Evolutionary conservation across 2,113 vertebrate species (phyloP).

Genomic region (Bufo gargarizans): DNA sequence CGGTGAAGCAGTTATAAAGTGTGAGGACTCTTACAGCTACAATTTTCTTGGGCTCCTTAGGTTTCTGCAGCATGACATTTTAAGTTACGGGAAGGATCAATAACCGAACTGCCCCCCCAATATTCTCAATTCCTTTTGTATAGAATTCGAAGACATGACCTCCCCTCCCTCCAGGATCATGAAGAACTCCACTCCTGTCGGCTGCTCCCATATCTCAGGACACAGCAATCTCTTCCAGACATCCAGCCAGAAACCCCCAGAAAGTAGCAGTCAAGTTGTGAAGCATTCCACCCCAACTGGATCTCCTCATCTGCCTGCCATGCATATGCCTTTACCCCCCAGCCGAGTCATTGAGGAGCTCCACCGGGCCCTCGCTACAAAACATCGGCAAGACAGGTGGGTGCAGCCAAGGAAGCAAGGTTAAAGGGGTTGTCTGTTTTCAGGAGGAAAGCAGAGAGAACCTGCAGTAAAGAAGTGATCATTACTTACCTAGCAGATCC

Average conservation of each 20-base stretch:
- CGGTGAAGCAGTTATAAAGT: too few relatives aligned
- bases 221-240: slow-evolving; percentile 73
- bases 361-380: slow-evolving; percentile 90
- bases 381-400: slow-evolving; percentile 95
- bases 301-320: slow-evolving; percentile 83
- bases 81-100: background rate
- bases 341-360: slow-evolving; percentile 97
- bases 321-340: slow-evolving; percentile 87
- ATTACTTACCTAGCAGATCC: too few relatives aligned
- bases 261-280: slow-evolving; percentile 63
- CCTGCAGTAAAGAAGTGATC: too few relatives aligned
- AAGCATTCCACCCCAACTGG: slow-evolving; percentile 84
- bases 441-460: too few relatives aligned
- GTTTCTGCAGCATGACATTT: background rate
- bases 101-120: background rate
- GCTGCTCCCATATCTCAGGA: slow-evolving; percentile 76
- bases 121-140: slow-evolving; percentile 31
- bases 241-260: slow-evolving; percentile 73
- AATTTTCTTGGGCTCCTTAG: background rate
- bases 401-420: background rate
- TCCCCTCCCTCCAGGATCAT: slow-evolving; percentile 78
- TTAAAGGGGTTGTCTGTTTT: too few relatives aligned
- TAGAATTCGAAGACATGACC: slow-evolving; percentile 69
- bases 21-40: background rate
- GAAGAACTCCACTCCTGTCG: slow-evolving; percentile 75